Percentiles rank a stretch among this genome's conserved stretches.
Evolutionary conservation across 2,888 invertebrate species (phyloP).

Genomic region (Yponomeuta malinellus): DNA sequence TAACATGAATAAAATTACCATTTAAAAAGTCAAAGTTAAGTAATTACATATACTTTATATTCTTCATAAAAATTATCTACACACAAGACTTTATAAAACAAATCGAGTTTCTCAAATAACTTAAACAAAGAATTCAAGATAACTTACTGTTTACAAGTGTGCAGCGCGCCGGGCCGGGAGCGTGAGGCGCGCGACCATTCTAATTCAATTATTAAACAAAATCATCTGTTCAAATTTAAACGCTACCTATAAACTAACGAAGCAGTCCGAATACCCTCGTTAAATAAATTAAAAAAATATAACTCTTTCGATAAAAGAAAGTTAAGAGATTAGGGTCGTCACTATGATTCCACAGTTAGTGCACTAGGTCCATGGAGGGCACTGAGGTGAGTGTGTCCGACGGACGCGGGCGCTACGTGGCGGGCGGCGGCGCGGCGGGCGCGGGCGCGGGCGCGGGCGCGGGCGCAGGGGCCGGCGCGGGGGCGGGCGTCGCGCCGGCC

Average conservation of each 20-base stretch:
- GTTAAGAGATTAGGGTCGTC: not conserved
- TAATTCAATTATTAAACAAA: not conserved
- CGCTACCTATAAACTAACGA: slow-evolving; percentile 11
- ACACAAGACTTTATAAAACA: slow-evolving; percentile 71
- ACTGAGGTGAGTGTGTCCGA: not conserved
- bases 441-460: slow-evolving; percentile 24
- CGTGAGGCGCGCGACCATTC: not conserved
- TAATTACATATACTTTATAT: slow-evolving; percentile 72
- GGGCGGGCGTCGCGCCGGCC: slow-evolving; percentile 29
- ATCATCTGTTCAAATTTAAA: slow-evolving; percentile 3
- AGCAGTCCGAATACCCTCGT: slow-evolving; percentile 15
- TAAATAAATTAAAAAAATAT: slow-evolving; percentile 17
- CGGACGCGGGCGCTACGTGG: slow-evolving; percentile 10
- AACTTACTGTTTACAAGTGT: slow-evolving; percentile 14
- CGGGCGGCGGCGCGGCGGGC: slow-evolving; percentile 6
- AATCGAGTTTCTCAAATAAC: slow-evolving; percentile 62
- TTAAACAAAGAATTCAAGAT: slow-evolving; percentile 46
- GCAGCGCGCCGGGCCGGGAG: not conserved
- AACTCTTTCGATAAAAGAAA: slow-evolving; percentile 14
- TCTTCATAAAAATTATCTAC: slow-evolving; percentile 74
- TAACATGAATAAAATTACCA: slow-evolving; percentile 22
- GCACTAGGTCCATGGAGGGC: not conserved
- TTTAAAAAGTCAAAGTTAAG: slow-evolving; percentile 53
- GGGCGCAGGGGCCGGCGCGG: slow-evolving; percentile 24
- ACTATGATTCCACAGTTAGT: not conserved